A percentile compares a stretch with the other conserved stretches of the same genome.
These are phyloP conservation scores for Coboldia fuscipes DNA, from an alignment of 1,140 invertebrate species.

Conservation along the genomic window DNA sequence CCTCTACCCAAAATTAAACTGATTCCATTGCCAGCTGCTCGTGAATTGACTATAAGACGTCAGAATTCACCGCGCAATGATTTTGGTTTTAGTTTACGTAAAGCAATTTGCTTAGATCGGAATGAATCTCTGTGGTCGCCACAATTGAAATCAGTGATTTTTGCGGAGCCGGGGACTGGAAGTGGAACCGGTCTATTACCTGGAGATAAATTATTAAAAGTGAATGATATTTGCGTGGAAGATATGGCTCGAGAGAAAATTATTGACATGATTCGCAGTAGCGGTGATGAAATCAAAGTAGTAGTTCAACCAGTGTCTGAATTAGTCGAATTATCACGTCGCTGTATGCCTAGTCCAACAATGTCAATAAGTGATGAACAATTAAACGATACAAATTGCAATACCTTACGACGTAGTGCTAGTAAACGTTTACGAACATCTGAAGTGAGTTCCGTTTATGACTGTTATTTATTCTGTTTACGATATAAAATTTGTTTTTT, in stretches of 20 bases:
- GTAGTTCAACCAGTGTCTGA: conserved; percentile 77
- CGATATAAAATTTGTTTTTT: no score
- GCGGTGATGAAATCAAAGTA: conserved; percentile 57
- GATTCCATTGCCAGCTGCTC: conserved; percentile 45
- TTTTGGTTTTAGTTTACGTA: conserved; percentile 85
- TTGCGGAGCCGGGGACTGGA: conserved; percentile 75
- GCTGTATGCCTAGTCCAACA: conserved; percentile 26
- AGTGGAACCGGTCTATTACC: conserved; percentile 68
- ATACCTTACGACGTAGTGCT: conserved; percentile 57
- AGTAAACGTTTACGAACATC: conserved; percentile 43
- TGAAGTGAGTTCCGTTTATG: conserved; percentile 27
- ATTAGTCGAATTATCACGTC: conserved; percentile 61
- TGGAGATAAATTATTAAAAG: conserved; percentile 78
- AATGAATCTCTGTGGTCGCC: conserved; percentile 18
- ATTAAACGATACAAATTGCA: conserved; percentile 25
- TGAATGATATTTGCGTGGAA: conserved; percentile 71
- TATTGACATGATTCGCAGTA: conserved; percentile 78
- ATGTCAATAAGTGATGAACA: conserved; percentile 12
- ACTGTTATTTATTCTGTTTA: neutral
- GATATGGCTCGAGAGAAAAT: conserved; percentile 74
- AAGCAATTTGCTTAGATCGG: conserved; percentile 57
- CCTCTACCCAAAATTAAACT: conserved; percentile 57
- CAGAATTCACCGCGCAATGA: conserved; percentile 70
- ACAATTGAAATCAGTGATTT: conserved; percentile 52
- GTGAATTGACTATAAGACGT: conserved; percentile 55